phyloP scores from a whole-genome alignment of 2,113 vertebrate species.

The Podilymbus podiceps region DNA sequence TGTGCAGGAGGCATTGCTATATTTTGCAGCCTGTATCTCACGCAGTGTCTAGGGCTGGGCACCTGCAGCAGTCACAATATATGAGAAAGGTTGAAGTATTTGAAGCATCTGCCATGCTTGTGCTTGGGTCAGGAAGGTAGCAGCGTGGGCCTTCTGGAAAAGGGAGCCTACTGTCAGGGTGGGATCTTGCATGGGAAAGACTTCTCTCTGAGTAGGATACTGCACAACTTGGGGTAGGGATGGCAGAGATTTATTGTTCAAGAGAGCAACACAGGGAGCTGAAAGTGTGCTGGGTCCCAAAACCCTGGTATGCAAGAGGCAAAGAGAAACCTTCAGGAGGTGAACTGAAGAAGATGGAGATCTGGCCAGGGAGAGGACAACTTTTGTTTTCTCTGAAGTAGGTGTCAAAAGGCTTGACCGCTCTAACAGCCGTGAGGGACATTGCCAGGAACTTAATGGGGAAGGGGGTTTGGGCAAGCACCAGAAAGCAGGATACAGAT shows the following conservation, averaged over 20 bases:
- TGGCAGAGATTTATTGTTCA: background rate
- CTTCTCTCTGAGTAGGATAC: background rate
- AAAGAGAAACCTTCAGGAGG: background rate
- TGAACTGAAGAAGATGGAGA: background rate
- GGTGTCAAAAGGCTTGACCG: background rate
- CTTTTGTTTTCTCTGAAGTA: background rate
- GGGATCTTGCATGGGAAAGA: background rate
- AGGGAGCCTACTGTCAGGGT: background rate
- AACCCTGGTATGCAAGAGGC: background rate
- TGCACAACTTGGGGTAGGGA: background rate
- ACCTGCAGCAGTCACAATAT: background rate
- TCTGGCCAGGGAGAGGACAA: background rate
- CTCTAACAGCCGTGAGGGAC: background rate
- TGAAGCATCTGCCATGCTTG: background rate
- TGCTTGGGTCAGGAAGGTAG: background rate
- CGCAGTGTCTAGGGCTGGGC: background rate
- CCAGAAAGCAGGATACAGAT: background rate
- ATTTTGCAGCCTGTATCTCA: fast-evolving
- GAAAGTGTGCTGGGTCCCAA: background rate
- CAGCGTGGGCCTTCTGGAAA: background rate
- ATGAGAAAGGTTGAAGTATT: background rate
- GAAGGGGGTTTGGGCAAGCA: background rate
- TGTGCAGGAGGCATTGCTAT: background rate
- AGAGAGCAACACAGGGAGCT: background rate
- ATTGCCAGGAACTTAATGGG: background rate